Conservation (phyloP, 2,113 vertebrate species). For the Strix uralensis region DNA sequence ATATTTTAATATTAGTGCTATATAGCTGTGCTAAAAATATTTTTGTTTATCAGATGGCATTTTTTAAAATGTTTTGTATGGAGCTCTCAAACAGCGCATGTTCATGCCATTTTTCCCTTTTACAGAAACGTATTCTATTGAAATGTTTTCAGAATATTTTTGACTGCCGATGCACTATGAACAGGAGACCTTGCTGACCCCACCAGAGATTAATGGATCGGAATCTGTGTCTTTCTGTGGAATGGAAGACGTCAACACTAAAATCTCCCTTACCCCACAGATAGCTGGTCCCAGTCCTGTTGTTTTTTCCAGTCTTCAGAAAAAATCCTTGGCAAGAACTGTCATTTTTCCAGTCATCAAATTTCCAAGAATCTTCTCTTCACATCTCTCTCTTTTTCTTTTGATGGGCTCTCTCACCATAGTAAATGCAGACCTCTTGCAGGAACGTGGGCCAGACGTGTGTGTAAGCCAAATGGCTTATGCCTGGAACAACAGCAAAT, state of each 20-base stretch:
- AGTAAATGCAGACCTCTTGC: constrained; percentile 48
- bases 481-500: constrained; percentile 40
- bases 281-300: constrained; percentile 51
- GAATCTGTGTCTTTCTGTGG: constrained; percentile 56
- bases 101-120: background rate
- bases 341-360: constrained; percentile 61
- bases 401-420: constrained; percentile 56
- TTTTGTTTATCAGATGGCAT: background rate
- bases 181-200: constrained; percentile 32
- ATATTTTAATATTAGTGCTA: background rate
- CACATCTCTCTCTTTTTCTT: constrained; percentile 49
- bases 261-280: constrained; percentile 66
- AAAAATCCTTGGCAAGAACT: constrained; percentile 71
- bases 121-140: background rate
- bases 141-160: constrained; percentile 53
- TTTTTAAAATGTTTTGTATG: background rate
- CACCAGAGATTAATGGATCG: constrained; percentile 59
- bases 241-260: constrained; percentile 66
- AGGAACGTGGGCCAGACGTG: constrained; percentile 7
- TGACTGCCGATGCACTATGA: constrained; percentile 24
- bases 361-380: constrained; percentile 62
- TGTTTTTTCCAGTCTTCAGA: constrained; percentile 68
- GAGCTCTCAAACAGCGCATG: background rate
- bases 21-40: background rate
- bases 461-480: constrained; percentile 53